Conservation (phyloP, 2,888 invertebrate species). For the Liopterus haemorrhoidalis region DNA sequence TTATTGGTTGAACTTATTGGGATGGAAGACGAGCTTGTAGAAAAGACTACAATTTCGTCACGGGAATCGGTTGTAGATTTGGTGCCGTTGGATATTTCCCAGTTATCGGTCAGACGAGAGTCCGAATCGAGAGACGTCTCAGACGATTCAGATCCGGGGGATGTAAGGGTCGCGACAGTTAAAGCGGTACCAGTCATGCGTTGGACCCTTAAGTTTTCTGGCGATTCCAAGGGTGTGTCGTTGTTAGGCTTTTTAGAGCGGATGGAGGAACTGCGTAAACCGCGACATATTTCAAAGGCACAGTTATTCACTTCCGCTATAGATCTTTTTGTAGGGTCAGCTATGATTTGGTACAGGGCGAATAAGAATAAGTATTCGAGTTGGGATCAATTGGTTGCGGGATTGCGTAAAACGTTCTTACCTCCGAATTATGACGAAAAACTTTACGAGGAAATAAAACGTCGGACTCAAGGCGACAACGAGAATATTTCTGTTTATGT, state of each 20-base stretch:
- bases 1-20: too few species aligned
- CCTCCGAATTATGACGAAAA: conserved; percentile 1
- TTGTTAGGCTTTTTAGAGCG: not conserved
- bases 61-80: too few species aligned
- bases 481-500: not conserved
- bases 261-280: not conserved
- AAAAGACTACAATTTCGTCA: too few species aligned
- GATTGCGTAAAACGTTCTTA: not conserved
- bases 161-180: too few species aligned
- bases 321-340: not conserved
- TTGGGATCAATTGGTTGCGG: not conserved
- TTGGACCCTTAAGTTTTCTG: not conserved
- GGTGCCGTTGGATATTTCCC: too few species aligned
- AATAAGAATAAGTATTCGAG: not conserved
- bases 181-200: not conserved
- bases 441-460: conserved; percentile 3
- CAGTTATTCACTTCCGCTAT: not conserved
- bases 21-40: too few species aligned
- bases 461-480: conserved; percentile 1
- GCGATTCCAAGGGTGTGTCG: conserved; percentile 1
- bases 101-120: too few species aligned
- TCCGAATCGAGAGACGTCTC: too few species aligned
- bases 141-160: too few species aligned
- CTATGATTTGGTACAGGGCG: conserved; percentile 4
- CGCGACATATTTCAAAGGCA: not conserved